phyloP scores from a whole-genome alignment of 2,797 vertebrate species.

The Lagocephalus sceleratus region DNA sequence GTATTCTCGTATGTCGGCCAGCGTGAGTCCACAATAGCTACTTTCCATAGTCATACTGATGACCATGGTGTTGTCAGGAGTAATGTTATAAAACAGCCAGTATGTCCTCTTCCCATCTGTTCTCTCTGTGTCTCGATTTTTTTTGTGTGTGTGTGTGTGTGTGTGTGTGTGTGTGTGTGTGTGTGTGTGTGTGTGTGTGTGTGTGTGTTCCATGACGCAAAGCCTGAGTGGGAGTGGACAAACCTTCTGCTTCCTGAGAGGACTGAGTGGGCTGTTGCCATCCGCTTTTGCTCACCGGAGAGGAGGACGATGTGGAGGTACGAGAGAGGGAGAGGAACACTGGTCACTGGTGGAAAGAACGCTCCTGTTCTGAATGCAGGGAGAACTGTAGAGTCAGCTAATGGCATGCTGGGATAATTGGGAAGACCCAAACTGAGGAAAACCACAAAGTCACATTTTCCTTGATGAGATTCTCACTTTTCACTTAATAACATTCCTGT shows the following conservation, averaged over 20 bases:
- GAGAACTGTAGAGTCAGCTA: conserved; percentile 19
- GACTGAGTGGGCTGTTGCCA: conserved; percentile 74
- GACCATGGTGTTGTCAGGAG: conserved; percentile 62
- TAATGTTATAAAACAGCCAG: conserved; percentile 73
- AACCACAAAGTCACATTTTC: no score
- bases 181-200: conserved; percentile 50
- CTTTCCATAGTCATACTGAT: conserved; percentile 56
- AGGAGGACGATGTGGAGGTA: conserved; percentile 56
- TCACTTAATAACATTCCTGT: no score
- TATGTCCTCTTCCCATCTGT: conserved; percentile 71
- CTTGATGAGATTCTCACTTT: no score
- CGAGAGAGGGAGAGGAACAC: conserved; percentile 27
- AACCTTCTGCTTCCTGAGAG: conserved; percentile 79
- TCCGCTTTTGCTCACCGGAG: conserved; percentile 65
- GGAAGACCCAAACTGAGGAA: background rate
- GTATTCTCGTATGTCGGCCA: conserved; percentile 15
- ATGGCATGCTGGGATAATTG: conserved; percentile 20
- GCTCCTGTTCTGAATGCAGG: conserved; percentile 17
- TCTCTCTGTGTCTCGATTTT: conserved; percentile 51
- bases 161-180: background rate
- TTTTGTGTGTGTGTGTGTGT: conserved; percentile 32
- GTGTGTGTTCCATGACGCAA: conserved; percentile 81
- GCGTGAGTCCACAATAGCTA: conserved; percentile 49
- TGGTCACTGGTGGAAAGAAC: conserved; percentile 25
- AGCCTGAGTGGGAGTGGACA: conserved; percentile 78